These are phyloP conservation scores for Serrognathus titanus DNA, from an alignment of 2,888 invertebrate species.

Conservation along the genomic window DNA sequence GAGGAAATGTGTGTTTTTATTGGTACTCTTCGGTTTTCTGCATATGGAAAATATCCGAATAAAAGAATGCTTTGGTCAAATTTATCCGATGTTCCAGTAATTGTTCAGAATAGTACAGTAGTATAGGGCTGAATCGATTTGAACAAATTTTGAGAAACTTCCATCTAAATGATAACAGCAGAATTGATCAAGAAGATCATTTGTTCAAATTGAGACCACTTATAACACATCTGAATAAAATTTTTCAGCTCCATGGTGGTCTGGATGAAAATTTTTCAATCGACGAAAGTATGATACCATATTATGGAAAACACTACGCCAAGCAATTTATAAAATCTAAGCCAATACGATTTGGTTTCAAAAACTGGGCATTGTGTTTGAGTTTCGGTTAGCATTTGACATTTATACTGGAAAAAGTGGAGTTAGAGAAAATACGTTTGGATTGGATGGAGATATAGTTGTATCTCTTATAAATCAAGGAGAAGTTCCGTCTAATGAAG, in stretches of 20 bases:
- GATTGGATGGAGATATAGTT: conserved; percentile 23
- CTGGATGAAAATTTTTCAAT: conserved; percentile 20
- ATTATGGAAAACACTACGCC: conserved; percentile 27
- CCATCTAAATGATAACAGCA: no score
- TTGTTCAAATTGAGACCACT: conserved; percentile 23
- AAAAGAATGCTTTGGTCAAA: no score
- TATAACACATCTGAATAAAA: conserved; percentile 14
- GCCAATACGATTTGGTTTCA: conserved; percentile 29
- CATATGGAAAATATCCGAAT: no score
- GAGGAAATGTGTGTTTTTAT: no score
- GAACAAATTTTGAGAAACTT: no score
- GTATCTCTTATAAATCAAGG: no score
- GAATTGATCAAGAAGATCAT: conserved; percentile 3
- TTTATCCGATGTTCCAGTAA: no score
- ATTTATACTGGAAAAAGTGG: conserved; percentile 27
- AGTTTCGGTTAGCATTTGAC: conserved; percentile 26
- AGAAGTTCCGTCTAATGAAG: no score
- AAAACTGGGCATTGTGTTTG: conserved; percentile 28
- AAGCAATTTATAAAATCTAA: conserved; percentile 28
- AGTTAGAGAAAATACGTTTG: conserved; percentile 19
- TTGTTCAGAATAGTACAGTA: no score
- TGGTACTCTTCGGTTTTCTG: no score
- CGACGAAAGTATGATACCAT: conserved; percentile 28
- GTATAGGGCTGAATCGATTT: no score
- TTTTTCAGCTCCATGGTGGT: conserved; percentile 17